Evolutionary conservation across 2,797 vertebrate genomes (phyloP).

Genomic region (Hoplostethus atlanticus): DNA sequence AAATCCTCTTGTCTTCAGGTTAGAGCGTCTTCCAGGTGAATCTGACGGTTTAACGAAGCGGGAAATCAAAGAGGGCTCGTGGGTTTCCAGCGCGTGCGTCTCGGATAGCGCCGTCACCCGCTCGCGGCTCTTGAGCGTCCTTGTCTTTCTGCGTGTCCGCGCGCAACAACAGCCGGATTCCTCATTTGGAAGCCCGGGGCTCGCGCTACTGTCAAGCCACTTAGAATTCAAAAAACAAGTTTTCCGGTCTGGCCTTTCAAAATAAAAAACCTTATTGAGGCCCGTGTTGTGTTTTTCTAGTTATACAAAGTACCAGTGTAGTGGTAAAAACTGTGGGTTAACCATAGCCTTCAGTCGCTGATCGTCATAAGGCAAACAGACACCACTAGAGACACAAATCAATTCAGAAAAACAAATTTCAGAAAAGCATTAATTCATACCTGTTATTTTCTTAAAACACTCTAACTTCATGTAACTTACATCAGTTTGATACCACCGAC

Average conservation of each 20-base stretch:
- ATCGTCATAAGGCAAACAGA: too few species aligned
- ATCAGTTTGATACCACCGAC: too few species aligned
- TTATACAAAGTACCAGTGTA: background rate
- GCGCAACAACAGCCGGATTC: conserved; percentile 80
- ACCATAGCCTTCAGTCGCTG: too few species aligned
- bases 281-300: background rate
- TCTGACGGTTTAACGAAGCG: conserved; percentile 48
- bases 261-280: conserved; percentile 48
- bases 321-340: too few species aligned
- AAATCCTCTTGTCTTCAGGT: conserved; percentile 6
- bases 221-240: conserved; percentile 31
- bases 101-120: conserved; percentile 60
- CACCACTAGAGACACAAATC: too few species aligned
- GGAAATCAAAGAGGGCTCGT: conserved; percentile 50
- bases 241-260: conserved; percentile 71
- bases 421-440: too few species aligned
- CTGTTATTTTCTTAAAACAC: too few species aligned
- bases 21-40: conserved; percentile 46
- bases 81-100: conserved; percentile 62
- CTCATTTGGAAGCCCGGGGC: conserved; percentile 90
- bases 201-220: conserved; percentile 63
- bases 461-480: too few species aligned
- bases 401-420: too few species aligned
- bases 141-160: conserved; percentile 71
- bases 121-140: conserved; percentile 75